Evolutionary conservation across 2,888 invertebrate genomes (phyloP).

Genomic region (Parthenolecanium corni): DNA sequence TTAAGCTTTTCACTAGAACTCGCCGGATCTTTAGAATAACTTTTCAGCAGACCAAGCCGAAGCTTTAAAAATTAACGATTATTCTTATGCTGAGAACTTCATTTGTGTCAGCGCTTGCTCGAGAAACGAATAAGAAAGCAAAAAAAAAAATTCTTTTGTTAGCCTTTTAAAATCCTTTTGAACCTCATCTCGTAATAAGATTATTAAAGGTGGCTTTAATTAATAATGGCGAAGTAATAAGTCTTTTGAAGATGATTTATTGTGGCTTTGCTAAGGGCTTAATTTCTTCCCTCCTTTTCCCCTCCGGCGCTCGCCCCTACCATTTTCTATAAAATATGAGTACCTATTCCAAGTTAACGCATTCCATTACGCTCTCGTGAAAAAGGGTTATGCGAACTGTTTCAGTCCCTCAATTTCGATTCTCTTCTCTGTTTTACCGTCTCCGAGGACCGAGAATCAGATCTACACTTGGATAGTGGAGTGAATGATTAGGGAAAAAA

Average conservation of each 20-base stretch:
- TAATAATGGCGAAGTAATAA: constrained; percentile 24
- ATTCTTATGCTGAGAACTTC: constrained; percentile 21
- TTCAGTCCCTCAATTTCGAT: too few relatives aligned
- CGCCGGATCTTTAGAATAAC: constrained; percentile 21
- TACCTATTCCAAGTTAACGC: too few relatives aligned
- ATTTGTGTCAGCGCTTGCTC: constrained; percentile 5
- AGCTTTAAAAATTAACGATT: constrained; percentile 25
- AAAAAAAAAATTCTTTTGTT: constrained; percentile 4
- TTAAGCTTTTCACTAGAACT: constrained; percentile 19
- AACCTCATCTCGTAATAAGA: constrained; percentile 22
- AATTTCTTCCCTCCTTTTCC: too few relatives aligned
- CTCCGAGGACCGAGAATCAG: too few relatives aligned
- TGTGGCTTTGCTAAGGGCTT: neutral
- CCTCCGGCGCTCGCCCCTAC: too few relatives aligned
- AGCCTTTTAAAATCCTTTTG: constrained; percentile 20
- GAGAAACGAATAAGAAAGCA: neutral
- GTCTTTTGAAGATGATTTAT: constrained; percentile 21
- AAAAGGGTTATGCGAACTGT: too few relatives aligned
- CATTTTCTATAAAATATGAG: too few relatives aligned
- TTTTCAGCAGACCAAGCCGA: constrained; percentile 17
- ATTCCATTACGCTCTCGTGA: too few relatives aligned
- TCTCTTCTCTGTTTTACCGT: too few relatives aligned
- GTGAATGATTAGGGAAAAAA: too few relatives aligned
- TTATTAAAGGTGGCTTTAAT: constrained; percentile 25
- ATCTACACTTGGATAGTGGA: too few relatives aligned